Conservation (phyloP, 2,797 vertebrate genomes). For the Halcyon smyrnensis region DNA sequence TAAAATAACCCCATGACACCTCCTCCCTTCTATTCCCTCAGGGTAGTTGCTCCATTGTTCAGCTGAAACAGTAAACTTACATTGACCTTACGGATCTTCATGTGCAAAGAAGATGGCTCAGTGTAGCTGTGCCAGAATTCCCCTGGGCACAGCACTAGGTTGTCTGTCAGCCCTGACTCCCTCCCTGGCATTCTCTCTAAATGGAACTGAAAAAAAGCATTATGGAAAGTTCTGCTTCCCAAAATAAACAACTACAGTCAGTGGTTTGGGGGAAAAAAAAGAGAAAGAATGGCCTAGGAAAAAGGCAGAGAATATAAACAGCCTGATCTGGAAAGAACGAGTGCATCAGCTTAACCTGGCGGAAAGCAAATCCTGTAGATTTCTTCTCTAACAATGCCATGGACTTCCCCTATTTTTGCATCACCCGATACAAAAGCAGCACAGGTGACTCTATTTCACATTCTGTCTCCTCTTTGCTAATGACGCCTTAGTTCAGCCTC, state of each 20-base stretch:
- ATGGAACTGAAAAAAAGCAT: not conserved
- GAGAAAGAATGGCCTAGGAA: not conserved
- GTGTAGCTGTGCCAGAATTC: not conserved
- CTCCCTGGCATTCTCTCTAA: not conserved
- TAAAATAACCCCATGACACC: not conserved
- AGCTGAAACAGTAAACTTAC: not conserved
- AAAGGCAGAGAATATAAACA: not conserved
- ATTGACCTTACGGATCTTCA: not conserved
- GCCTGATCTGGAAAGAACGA: not conserved
- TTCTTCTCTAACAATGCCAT: not conserved
- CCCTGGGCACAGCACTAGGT: not conserved
- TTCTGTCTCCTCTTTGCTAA: not conserved
- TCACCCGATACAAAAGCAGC: not conserved
- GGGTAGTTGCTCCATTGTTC: not conserved
- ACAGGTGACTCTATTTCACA: not conserved
- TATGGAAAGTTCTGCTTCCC: constrained; percentile 7
- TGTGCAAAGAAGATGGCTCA: not conserved
- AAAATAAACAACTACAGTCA: not conserved
- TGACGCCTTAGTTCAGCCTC: rapidly evolving
- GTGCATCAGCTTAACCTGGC: not conserved
- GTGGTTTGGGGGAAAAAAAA: not conserved
- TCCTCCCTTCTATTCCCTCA: not conserved
- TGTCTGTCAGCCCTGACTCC: not conserved
- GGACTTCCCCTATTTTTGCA: not conserved
- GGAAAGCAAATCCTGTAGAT: not conserved